Evolutionary conservation across 2,888 invertebrate genomes (phyloP).

Genomic region (Tanaodytes sp.): DNA sequence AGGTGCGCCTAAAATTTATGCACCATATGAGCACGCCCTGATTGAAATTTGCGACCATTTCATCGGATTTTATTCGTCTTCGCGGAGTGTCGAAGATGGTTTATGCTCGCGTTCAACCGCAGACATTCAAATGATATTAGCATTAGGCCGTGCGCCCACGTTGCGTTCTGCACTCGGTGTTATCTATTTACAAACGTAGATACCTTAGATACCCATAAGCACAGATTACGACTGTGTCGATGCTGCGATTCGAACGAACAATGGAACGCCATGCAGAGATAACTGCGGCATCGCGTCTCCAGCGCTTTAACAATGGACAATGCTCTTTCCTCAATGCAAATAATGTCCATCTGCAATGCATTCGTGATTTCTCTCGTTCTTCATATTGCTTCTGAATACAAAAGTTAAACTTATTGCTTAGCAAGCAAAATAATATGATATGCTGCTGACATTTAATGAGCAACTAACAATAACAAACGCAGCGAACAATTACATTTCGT

Average conservation of each 20-base stretch:
- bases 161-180: constrained; percentile 11
- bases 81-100: background rate
- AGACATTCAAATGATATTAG: constrained; percentile 30
- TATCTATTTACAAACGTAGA: constrained; percentile 46
- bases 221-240: constrained; percentile 53
- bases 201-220: constrained; percentile 54
- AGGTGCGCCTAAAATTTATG: constrained; percentile 31
- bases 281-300: constrained; percentile 51
- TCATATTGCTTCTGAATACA: constrained; percentile 50
- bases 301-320: constrained; percentile 54
- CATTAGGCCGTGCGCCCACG: constrained; percentile 28
- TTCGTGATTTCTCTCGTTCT: constrained; percentile 49
- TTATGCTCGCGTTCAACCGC: no score
- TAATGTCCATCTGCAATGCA: constrained; percentile 51
- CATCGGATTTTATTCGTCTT: constrained; percentile 1
- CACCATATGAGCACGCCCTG: constrained; percentile 3
- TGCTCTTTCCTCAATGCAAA: constrained; percentile 55
- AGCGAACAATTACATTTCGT: background rate
- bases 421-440: constrained; percentile 44
- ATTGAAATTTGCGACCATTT: constrained; percentile 31
- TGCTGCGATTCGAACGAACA: constrained; percentile 51
- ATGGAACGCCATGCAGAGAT: constrained; percentile 53
- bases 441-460: background rate
- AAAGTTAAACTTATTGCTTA: constrained; percentile 49
- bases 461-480: background rate